Evolutionary conservation across 2,888 invertebrate genomes (phyloP).

Genomic region (Metallyticus violacea): DNA sequence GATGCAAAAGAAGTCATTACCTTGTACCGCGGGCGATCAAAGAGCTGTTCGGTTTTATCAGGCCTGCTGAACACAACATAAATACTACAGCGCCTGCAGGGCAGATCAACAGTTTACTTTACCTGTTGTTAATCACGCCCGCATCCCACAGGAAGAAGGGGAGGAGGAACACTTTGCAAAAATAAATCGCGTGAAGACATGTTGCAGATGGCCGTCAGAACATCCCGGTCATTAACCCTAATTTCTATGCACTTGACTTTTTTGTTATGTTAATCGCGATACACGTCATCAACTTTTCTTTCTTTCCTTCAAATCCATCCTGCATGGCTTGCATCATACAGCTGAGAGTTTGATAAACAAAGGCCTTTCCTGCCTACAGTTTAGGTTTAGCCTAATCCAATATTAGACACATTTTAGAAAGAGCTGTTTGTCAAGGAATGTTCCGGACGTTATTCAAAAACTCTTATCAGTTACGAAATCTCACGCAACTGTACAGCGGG

Average conservation of each 20-base stretch:
- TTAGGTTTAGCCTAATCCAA: no score
- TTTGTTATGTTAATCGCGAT: neutral
- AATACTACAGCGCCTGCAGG: neutral
- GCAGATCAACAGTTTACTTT: neutral
- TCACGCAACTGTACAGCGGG: no score
- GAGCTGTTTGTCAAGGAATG: no score
- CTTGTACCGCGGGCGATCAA: neutral
- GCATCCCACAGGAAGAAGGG: neutral
- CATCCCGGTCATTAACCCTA: neutral
- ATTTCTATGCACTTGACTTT: neutral
- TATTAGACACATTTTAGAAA: no score
- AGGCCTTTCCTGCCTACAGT: no score
- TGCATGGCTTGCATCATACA: no score
- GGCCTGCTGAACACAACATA: no score
- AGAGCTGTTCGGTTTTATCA: neutral
- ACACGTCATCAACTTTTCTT: neutral
- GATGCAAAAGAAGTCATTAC: neutral
- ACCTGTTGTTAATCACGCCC: neutral
- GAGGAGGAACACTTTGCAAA: neutral
- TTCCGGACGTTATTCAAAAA: no score
- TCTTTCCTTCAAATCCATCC: neutral
- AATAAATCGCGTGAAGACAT: neutral
- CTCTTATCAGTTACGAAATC: no score
- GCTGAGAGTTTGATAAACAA: no score
- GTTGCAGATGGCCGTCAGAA: neutral